Evolutionary conservation across 2,797 vertebrate genomes (phyloP).

Genomic region (Sebastolobus altivelis): DNA sequence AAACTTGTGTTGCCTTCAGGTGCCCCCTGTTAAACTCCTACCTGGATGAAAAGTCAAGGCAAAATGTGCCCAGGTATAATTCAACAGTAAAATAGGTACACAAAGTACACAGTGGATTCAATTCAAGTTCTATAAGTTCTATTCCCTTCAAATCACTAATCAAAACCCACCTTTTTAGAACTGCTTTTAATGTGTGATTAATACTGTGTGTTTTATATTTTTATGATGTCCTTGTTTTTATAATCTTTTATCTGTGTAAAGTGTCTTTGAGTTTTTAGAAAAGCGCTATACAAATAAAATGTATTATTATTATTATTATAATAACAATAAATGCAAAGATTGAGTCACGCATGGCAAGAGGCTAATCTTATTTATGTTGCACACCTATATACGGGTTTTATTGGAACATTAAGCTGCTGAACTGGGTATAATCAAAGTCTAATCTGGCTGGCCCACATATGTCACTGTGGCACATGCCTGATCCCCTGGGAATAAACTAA

Average conservation of each 20-base stretch:
- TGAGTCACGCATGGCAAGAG: background rate
- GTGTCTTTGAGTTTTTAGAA: too few species aligned
- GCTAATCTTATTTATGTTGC: background rate
- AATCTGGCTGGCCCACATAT: background rate
- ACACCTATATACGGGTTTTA: background rate
- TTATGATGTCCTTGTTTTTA: too few species aligned
- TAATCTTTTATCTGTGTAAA: too few species aligned
- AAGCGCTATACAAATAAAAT: too few species aligned
- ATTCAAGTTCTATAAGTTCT: background rate
- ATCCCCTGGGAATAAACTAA: background rate
- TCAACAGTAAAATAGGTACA: background rate
- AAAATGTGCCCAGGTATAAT: background rate
- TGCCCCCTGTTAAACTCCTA: background rate
- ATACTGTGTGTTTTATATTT: too few species aligned
- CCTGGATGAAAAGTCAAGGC: background rate
- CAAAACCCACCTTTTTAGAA: too few species aligned
- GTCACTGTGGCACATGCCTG: background rate
- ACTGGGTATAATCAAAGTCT: too few species aligned
- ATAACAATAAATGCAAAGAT: background rate
- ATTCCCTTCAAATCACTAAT: too few species aligned
- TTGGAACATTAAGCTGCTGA: background rate
- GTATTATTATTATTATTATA: background rate
- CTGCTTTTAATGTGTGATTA: too few species aligned
- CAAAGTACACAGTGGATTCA: background rate
- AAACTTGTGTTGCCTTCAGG: slow-evolving; percentile 33